phyloP scores from a whole-genome alignment of 2,113 vertebrate genomes.

The Tringa solitaria region DNA sequence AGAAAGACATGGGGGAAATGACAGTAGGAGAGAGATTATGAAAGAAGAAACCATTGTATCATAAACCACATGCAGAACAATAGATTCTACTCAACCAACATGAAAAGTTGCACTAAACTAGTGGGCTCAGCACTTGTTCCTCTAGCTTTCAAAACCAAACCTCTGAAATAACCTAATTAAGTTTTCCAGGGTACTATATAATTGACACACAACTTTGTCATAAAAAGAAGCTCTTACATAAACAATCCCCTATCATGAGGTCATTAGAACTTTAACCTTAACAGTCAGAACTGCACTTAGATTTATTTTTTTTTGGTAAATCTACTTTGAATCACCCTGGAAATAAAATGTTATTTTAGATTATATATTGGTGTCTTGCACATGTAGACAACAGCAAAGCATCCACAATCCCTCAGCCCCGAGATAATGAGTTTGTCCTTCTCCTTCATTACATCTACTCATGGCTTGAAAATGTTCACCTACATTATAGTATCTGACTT shows the following conservation, averaged over 20 bases:
- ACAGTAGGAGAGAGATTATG: not conserved
- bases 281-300: not conserved
- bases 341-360: not conserved
- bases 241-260: not conserved
- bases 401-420: not conserved
- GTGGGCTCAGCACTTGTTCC: not conserved
- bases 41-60: not conserved
- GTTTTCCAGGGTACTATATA: not conserved
- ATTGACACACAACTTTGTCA: not conserved
- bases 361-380: not conserved
- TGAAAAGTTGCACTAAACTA: not conserved
- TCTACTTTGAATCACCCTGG: not conserved
- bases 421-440: accelerated
- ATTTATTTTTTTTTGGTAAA: not conserved
- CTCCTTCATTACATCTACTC: not conserved
- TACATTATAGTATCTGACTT: not conserved
- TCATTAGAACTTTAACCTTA: not conserved
- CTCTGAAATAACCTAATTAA: not conserved
- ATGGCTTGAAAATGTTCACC: not conserved
- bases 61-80: not conserved
- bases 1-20: not conserved
- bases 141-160: not conserved
- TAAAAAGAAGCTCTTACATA: not conserved
- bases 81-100: not conserved
- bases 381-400: not conserved